phyloP scores from a whole-genome alignment of 1,140 invertebrate genomes.

The roundworm (Caenorhabditis elegans) region WBcel235 BX284602.5:14633501-14634000 shows the following conservation, averaged over 20 bases:
- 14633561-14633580: constrained; percentile 56
- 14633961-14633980: too few species aligned
- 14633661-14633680: constrained; percentile 58
- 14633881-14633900: too few species aligned
- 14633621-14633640: not conserved
- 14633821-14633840: too few species aligned
- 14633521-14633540: constrained; percentile 51
- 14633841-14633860: too few species aligned
- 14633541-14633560: constrained; percentile 56
- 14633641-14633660: constrained; percentile 44
- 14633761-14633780: constrained; percentile 51
- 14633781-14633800: constrained; percentile 51
- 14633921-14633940: too few species aligned
- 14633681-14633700: constrained; percentile 54
- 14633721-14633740: constrained; percentile 53
- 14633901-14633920: too few species aligned
- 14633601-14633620: constrained; percentile 54
- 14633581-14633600: constrained; percentile 52
- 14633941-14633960: too few species aligned
- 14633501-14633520: constrained; percentile 56
- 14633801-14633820: constrained; percentile 36
- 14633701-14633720: constrained; percentile 50
- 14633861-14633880: too few species aligned
- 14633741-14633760: constrained; percentile 40
- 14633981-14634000: too few species aligned